A percentile compares a stretch with the other conserved stretches of the same genome.
Evolutionary conservation across 2,797 vertebrate species (phyloP).

Genomic region (Falco cherrug): DNA sequence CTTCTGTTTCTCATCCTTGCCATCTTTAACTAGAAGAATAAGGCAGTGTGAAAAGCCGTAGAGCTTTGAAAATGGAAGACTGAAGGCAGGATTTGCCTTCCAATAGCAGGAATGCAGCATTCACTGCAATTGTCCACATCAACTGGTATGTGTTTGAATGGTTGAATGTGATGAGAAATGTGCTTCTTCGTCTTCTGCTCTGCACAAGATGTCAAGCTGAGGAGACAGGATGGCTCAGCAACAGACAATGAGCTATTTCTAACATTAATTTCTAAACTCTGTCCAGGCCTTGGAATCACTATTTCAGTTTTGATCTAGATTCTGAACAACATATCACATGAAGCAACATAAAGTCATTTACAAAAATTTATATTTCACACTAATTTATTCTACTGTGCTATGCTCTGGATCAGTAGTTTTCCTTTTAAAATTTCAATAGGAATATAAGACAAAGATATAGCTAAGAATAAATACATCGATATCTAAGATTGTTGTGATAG

Average conservation of each 20-base stretch:
- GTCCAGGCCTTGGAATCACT: not conserved
- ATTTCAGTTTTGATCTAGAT: not conserved
- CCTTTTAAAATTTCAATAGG: not conserved
- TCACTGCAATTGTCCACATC: not conserved
- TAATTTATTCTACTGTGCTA: not conserved
- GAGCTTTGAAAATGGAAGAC: not conserved
- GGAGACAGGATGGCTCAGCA: not conserved
- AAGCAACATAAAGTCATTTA: not conserved
- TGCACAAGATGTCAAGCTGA: not conserved
- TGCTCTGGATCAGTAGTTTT: not conserved
- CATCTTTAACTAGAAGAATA: not conserved
- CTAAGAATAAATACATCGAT: not conserved
- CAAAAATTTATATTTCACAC: not conserved
- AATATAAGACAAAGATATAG: not conserved
- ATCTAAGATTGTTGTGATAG: not conserved
- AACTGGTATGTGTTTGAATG: not conserved
- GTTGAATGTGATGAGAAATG: not conserved
- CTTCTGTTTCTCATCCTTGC: not conserved
- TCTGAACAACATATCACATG: not conserved
- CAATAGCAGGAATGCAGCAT: not conserved
- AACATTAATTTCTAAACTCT: not conserved
- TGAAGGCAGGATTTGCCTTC: not conserved
- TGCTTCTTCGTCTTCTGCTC: not conserved
- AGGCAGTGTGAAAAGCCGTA: not conserved
- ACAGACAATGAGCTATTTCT: not conserved